Conservation (phyloP, 30 jellyfish, hydroid and myxozoan genomes). For the Turritopsis dohrnii region DNA sequence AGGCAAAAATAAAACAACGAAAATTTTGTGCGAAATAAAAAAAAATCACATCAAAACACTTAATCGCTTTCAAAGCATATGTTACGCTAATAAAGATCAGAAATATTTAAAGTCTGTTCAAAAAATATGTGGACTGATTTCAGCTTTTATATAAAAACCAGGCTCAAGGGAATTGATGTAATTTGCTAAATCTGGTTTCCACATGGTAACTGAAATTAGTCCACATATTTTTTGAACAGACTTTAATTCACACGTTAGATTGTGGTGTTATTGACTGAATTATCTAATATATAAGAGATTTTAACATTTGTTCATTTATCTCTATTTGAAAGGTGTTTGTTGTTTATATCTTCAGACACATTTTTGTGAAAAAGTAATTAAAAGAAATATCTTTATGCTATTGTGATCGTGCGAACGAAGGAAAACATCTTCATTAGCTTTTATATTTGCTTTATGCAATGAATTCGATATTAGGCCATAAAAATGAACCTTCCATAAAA, state of each 20-base stretch:
- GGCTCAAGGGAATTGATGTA: too few relatives aligned
- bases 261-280: neutral
- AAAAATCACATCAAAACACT: too few relatives aligned
- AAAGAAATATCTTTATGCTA: neutral
- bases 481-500: neutral
- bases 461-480: neutral
- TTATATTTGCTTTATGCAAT: neutral
- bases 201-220: too few relatives aligned
- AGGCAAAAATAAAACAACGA: too few relatives aligned
- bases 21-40: too few relatives aligned
- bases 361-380: neutral
- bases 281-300: neutral
- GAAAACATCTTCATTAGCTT: neutral
- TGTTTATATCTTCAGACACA: neutral
- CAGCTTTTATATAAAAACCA: too few relatives aligned
- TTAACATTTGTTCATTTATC: neutral
- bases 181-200: too few relatives aligned
- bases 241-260: neutral
- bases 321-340: neutral
- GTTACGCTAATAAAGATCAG: neutral
- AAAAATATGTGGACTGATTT: too few relatives aligned
- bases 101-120: too few relatives aligned
- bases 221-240: too few relatives aligned
- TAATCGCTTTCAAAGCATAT: neutral
- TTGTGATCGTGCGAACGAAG: neutral